Percentiles rank a stretch among this genome's conserved stretches.
Evolutionary conservation across 2,797 vertebrate genomes (phyloP).

Genomic region (Gila robusta): DNA sequence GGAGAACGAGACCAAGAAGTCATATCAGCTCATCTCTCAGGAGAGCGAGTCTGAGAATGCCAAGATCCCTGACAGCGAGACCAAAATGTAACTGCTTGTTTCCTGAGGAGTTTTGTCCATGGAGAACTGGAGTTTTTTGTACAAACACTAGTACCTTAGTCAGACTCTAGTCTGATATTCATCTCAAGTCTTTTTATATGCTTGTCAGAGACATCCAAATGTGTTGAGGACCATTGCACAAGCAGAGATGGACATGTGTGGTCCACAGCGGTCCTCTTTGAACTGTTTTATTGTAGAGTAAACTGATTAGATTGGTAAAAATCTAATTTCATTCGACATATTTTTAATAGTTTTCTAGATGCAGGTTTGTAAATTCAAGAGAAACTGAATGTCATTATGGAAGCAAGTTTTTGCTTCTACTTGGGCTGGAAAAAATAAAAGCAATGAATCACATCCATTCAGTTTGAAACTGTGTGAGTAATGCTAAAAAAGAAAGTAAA

Average conservation of each 20-base stretch:
- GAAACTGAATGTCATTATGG: not conserved
- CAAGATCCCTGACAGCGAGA: constrained; percentile 86
- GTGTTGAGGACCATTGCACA: not conserved
- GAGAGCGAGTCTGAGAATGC: constrained; percentile 85
- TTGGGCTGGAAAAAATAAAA: not conserved
- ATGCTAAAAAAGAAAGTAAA: not conserved
- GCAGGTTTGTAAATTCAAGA: not conserved
- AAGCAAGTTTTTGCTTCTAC: not conserved
- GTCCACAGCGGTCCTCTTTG: not conserved
- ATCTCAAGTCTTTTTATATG: constrained; percentile 25
- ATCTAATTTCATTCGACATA: not conserved
- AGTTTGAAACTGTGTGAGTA: not conserved
- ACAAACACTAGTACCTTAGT: constrained; percentile 30
- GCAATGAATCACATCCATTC: not conserved
- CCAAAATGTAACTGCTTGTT: constrained; percentile 88
- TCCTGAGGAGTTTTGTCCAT: not conserved
- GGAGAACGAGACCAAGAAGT: constrained; percentile 90
- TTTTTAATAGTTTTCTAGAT: not conserved
- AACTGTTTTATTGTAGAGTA: constrained; percentile 23
- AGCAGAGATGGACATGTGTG: constrained; percentile 2
- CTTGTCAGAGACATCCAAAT: constrained; percentile 20
- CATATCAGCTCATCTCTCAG: constrained; percentile 89
- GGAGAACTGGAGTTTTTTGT: constrained; percentile 12
- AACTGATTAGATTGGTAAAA: not conserved
- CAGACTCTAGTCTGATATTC: constrained; percentile 25